Conservation (phyloP, 2,888 invertebrate species). For the Chrysolina oricalcia region DNA sequence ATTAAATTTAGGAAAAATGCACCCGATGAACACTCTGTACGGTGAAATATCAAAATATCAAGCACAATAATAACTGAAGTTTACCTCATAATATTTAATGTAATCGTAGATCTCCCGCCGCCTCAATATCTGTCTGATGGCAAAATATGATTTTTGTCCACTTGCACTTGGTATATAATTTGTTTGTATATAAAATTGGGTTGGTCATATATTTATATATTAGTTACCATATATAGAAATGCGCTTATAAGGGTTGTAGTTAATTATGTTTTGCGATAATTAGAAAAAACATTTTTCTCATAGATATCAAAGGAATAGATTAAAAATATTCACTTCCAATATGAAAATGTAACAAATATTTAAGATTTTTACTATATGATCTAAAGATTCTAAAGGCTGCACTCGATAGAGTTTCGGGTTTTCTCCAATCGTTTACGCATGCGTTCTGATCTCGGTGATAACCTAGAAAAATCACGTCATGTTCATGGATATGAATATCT, state of each 20-base stretch:
- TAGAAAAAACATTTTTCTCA: constrained; percentile 44
- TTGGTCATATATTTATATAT: constrained; percentile 62
- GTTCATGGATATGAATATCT: no score
- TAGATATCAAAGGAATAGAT: constrained; percentile 50
- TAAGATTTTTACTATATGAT: constrained; percentile 67
- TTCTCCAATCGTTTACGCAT: constrained; percentile 26
- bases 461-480: background rate
- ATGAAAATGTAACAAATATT: constrained; percentile 62
- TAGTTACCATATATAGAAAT: constrained; percentile 67
- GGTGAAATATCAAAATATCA: constrained; percentile 55
- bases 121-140: constrained; percentile 35
- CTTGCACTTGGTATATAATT: constrained; percentile 38
- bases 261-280: constrained; percentile 51
- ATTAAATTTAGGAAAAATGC: constrained; percentile 19
- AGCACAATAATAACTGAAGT: constrained; percentile 59
- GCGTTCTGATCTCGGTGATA: background rate
- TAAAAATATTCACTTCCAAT: constrained; percentile 59
- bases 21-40: constrained; percentile 32
- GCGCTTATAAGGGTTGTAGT: constrained; percentile 61
- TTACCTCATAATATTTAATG: constrained; percentile 51
- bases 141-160: constrained; percentile 20
- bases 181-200: constrained; percentile 59
- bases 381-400: constrained; percentile 71
- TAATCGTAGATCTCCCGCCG: constrained; percentile 20
- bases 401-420: constrained; percentile 62